phyloP scores from a whole-genome alignment of 2,797 vertebrate species.

The Eulemur rubriventer region DNA sequence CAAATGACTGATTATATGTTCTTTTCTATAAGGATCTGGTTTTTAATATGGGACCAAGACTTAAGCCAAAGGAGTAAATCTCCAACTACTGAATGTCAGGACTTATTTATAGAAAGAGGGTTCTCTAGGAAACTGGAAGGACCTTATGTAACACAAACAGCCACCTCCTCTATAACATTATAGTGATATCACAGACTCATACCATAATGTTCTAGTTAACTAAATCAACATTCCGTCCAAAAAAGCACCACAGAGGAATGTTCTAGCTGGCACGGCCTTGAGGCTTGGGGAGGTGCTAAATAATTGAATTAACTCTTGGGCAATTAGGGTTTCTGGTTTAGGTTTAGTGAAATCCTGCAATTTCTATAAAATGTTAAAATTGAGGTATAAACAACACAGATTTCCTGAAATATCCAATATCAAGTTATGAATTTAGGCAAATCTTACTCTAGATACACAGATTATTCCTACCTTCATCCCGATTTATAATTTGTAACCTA shows the following conservation, averaged over 20 bases:
- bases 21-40: neutral
- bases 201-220: neutral
- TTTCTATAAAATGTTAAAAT: slow-evolving; percentile 26
- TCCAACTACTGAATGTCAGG: neutral
- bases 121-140: neutral
- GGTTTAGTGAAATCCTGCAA: neutral
- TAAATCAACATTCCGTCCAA: neutral
- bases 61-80: slow-evolving; percentile 27
- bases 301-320: neutral
- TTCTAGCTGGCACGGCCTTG: neutral
- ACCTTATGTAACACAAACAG: neutral
- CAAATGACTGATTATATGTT: neutral
- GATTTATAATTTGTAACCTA: neutral
- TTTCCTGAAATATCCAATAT: neutral
- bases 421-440: neutral
- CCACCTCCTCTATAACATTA: neutral
- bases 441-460: neutral
- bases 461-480: neutral
- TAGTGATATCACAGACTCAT: neutral
- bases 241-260: neutral
- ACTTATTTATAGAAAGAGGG: neutral
- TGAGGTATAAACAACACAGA: neutral
- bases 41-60: neutral
- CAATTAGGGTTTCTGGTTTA: neutral
- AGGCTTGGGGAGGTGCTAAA: neutral